phyloP scores from a whole-genome alignment of 2,888 invertebrate species.

The Dicyrtoma fusca region DNA sequence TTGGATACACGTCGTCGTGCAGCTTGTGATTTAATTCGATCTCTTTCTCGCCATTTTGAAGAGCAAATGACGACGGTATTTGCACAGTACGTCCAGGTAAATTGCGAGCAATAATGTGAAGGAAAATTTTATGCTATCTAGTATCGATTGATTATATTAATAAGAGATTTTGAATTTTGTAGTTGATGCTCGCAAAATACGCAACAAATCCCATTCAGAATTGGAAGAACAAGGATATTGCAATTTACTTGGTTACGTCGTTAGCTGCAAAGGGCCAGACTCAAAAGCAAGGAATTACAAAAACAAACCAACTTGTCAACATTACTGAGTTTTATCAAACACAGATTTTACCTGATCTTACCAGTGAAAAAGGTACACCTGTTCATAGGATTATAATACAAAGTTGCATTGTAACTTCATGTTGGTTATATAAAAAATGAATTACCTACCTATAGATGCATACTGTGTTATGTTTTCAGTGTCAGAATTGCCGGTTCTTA shows the following conservation, averaged over 20 bases:
- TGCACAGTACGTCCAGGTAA: conserved; percentile 81
- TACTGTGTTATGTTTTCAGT: no score
- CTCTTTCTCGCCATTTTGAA: conserved; percentile 85
- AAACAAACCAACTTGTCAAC: conserved; percentile 86
- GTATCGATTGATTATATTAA: not conserved
- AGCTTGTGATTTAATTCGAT: conserved; percentile 94
- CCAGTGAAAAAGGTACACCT: conserved; percentile 62
- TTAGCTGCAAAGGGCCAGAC: conserved; percentile 88
- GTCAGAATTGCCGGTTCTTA: conserved; percentile 84
- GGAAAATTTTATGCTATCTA: not conserved
- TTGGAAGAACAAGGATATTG: conserved; percentile 96
- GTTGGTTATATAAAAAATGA: conserved; percentile 15
- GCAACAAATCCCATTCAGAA: conserved; percentile 72
- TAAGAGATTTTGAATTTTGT: conserved; percentile 15
- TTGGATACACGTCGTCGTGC: conserved; percentile 94
- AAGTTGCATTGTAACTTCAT: no score
- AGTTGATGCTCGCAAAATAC: conserved; percentile 80
- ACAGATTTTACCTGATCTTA: conserved; percentile 85
- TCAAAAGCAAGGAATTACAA: conserved; percentile 86
- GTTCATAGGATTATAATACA: no score
- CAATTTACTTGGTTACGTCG: conserved; percentile 93
- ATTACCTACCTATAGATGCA: no score
- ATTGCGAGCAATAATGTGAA: conserved; percentile 36
- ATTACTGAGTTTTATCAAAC: conserved; percentile 84
- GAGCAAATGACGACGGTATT: conserved; percentile 84